Conservation (phyloP, 2,888 invertebrate species). For the Keiferia lycopersicella region DNA sequence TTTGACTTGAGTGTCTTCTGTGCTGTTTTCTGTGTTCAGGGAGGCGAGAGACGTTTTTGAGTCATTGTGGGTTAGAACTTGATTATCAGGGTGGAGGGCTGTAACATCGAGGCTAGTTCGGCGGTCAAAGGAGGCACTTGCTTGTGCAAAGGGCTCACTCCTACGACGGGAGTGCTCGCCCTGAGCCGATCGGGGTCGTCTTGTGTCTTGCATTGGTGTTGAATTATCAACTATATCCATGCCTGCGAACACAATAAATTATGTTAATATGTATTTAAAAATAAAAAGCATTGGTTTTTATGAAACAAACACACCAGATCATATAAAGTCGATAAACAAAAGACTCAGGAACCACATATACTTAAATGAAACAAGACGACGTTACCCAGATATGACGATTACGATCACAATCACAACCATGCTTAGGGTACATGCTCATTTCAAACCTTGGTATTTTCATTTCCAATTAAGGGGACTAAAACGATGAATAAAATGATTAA, state of each 20-base stretch:
- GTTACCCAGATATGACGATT: slow-evolving; percentile 31
- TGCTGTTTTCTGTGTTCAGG: slow-evolving; percentile 71
- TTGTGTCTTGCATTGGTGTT: slow-evolving; percentile 66
- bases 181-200: slow-evolving; percentile 66
- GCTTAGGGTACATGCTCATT: slow-evolving; percentile 44
- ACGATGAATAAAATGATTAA: slow-evolving; percentile 3
- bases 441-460: slow-evolving; percentile 27
- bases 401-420: slow-evolving; percentile 37
- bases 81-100: slow-evolving; percentile 62
- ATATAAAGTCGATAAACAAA: slow-evolving; percentile 1
- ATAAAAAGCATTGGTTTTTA: not conserved
- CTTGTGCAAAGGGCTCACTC: slow-evolving; percentile 68
- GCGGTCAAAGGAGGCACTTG: slow-evolving; percentile 68
- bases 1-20: slow-evolving; percentile 81
- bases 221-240: slow-evolving; percentile 81
- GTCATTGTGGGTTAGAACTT: slow-evolving; percentile 62
- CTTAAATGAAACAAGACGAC: slow-evolving; percentile 22
- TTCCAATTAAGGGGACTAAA: slow-evolving; percentile 19
- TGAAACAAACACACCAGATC: not conserved
- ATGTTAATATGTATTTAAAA: not conserved
- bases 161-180: slow-evolving; percentile 73
- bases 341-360: slow-evolving; percentile 29
- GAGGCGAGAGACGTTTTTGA: slow-evolving; percentile 73
- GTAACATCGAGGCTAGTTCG: slow-evolving; percentile 83
- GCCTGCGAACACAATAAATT: slow-evolving; percentile 59